Base-by-base conservation (phyloP, 2,797 vertebrate species). In the Odontamblyopus lacepedii region DNA sequence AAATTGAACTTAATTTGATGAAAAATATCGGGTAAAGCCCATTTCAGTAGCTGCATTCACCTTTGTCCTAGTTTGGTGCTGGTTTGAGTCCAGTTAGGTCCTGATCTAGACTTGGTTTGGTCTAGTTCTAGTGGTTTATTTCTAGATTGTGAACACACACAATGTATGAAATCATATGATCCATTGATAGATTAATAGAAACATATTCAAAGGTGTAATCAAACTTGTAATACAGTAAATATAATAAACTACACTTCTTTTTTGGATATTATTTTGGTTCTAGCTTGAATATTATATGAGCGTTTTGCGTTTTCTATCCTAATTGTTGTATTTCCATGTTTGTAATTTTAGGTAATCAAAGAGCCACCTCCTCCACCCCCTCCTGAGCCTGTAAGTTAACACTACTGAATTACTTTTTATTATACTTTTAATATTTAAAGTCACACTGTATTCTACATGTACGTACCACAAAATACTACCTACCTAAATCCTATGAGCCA, bases 291-390 rank as follows among this genome's bases (percentile, higher is more conserved):
- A 7, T n/a, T 18, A 53, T 53, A 19, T 19, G 16, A 57, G 12
- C 27, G 4, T 4, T 56, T 66, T 67, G 4, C 27, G 51, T 23
- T 23, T 23, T 38, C 26, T 26, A 6, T 62, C 18, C 18, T 63
- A 62, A 50, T 29, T 32, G 44, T 51, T 70, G 63, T 71, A 26
- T 30, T 30, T 32, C 6, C 1, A 0, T 68, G 1, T 77, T 35
- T 84, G 38, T 77, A 38, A 76, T 85, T 77, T 76, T 59, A 98
- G 96, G 95, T 96, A 70, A 97, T 96, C 89, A 97, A 95, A 85
- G 96, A 96, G 56, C 95, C 95, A 0, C 96, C 94, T 0, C 95
- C 95, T 0, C 96, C 96, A n/a, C 95, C 95, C 2, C 94, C 95
- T 38, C 95, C 95, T 23, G 95, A 95, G 83, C 95, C 95, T 4